Base-by-base conservation (phyloP, 2,888 invertebrate genomes). In the Polymixis flavicincta region DNA sequence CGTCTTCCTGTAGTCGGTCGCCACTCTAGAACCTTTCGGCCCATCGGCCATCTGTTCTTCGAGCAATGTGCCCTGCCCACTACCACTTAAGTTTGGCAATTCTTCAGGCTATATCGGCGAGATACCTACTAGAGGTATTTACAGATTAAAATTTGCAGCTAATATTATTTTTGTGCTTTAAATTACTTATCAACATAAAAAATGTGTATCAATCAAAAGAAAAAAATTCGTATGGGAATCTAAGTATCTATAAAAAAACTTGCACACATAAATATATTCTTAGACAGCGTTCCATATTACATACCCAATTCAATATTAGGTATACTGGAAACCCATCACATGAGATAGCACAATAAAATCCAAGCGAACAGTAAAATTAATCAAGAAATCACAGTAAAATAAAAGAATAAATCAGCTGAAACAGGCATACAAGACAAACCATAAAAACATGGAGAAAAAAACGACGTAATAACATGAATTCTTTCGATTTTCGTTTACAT, bases 401-500 rank as follows among this genome's bases (percentile, higher is more conserved):
- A 87, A 77, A 81, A 80, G 57, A 80, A 83, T 74, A 85, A 81
- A 83, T 87, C 86, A 80, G 73, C 64, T 70, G 57, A 74, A 72
- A 72, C 74, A 59, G 75, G 64, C 67, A 79, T 85, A 80, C 74
- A 80, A 78, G 80, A 83, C 71, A 71, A 78, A 75, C 74, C 80
- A 85, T 81, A 86, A 85, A 86, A 87, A 72, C 79, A 78, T 74
- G 71, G 52, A 71, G 55, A 85, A 84, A 60, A n/a, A 87, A 76
- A 78, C 78, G 75, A 68, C n/a, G 71, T 68, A 71, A 85, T 86
- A 81, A 81, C 76, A 79, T 57, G 79, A 70, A 87, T 87, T 78
- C 74, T 60, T 87, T 87, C 78, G 83, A 85, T 86, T 86, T 83
- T 85, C 78, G 76, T 85, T 85, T 78, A 85, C 76, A 85, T 78